Percentiles rank a stretch among this genome's conserved stretches.
These are phyloP conservation scores for Aphelinus certus DNA, from an alignment of 1,140 invertebrate genomes.

Conservation along the genomic window DNA sequence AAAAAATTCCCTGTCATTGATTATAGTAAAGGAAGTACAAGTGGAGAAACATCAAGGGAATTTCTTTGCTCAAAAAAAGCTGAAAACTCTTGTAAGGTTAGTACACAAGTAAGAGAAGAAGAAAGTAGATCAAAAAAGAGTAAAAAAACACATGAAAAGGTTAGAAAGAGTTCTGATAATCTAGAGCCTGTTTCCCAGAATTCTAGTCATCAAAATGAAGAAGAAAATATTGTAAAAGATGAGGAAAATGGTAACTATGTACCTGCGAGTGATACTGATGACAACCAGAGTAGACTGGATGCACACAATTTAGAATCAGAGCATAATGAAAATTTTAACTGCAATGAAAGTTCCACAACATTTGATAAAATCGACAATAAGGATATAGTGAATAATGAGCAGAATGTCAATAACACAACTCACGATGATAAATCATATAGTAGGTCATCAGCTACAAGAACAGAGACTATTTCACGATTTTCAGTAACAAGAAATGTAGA, in stretches of 20 bases:
- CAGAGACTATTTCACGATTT: slow-evolving; percentile 39
- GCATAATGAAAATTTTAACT: slow-evolving; percentile 38
- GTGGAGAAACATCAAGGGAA: slow-evolving; percentile 39
- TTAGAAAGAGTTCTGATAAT: slow-evolving; percentile 46
- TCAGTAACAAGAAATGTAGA: slow-evolving; percentile 40
- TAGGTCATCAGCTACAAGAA: slow-evolving; percentile 25
- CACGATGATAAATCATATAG: slow-evolving; percentile 19
- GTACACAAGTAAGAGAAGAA: slow-evolving; percentile 47
- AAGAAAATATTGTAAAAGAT: slow-evolving; percentile 35
- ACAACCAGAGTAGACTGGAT: slow-evolving; percentile 27
- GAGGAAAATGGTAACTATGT: slow-evolving; percentile 40
- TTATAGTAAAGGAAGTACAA: slow-evolving; percentile 46
- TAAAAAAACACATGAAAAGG: slow-evolving; percentile 47
- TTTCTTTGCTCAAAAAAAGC: slow-evolving; percentile 44
- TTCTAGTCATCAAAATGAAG: slow-evolving; percentile 40
- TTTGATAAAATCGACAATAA: slow-evolving; percentile 23
- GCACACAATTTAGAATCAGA: slow-evolving; percentile 14
- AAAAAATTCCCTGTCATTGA: slow-evolving; percentile 58
- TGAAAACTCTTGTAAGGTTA: slow-evolving; percentile 37
- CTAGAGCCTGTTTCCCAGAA: slow-evolving; percentile 39
- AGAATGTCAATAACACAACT: slow-evolving; percentile 19
- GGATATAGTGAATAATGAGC: slow-evolving; percentile 29
- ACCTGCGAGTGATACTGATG: slow-evolving; percentile 11
- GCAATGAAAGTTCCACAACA: background rate
- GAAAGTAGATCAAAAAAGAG: slow-evolving; percentile 47